Percentiles rank a stretch among this genome's conserved stretches.
Evolutionary conservation across 2,888 invertebrate genomes (phyloP).

Genomic region (Amaurobius ferox): DNA sequence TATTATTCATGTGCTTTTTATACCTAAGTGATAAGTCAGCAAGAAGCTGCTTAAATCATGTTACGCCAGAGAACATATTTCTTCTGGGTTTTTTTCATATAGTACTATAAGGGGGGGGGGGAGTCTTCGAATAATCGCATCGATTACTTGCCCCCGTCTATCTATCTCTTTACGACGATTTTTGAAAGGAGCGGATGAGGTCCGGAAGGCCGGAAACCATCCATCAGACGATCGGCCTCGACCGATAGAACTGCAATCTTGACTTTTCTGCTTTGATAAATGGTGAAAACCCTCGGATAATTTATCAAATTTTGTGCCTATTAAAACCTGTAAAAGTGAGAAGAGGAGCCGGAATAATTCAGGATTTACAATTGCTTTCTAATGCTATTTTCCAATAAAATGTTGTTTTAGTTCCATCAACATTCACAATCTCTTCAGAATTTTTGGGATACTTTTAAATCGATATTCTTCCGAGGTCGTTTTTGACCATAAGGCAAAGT

Average conservation of each 20-base stretch:
- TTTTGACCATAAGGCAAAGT: too few relatives aligned
- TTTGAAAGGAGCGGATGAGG: neutral
- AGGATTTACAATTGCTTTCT: too few relatives aligned
- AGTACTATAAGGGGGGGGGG: neutral
- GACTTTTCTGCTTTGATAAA: conserved; percentile 10
- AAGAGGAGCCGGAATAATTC: too few relatives aligned
- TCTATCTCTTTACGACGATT: neutral
- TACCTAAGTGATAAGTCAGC: neutral
- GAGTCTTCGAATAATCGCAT: neutral
- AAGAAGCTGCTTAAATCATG: neutral
- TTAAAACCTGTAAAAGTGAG: too few relatives aligned
- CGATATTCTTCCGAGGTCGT: too few relatives aligned
- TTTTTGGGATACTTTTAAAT: too few relatives aligned
- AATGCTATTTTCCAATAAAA: too few relatives aligned
- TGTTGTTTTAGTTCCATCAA: too few relatives aligned
- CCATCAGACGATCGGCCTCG: conserved; percentile 11
- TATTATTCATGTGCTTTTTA: neutral
- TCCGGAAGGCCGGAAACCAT: neutral
- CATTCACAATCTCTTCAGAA: too few relatives aligned
- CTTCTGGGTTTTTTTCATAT: neutral
- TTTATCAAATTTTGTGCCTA: conserved; percentile 18
- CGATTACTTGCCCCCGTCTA: neutral
- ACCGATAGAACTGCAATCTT: conserved; percentile 7
- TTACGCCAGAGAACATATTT: neutral
- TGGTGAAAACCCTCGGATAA: neutral